Percentiles rank a stretch among this genome's conserved stretches.
Conservation (phyloP, 2,113 vertebrate species). For the Tretioscincus oriximinensis region DNA sequence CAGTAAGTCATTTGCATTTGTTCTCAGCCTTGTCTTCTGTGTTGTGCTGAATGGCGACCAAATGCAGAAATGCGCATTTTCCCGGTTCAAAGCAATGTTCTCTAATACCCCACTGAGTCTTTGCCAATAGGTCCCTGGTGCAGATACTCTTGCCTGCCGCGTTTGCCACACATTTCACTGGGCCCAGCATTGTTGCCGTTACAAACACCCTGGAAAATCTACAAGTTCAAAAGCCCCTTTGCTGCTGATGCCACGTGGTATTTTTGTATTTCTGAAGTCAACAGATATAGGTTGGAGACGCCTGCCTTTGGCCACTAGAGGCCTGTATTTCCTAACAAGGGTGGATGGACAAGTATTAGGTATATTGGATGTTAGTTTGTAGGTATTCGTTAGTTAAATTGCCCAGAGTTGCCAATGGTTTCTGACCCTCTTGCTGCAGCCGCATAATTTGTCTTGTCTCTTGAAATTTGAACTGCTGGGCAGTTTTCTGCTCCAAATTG, state of each 20-base stretch:
- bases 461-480: conserved; percentile 79
- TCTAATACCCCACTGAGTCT: not conserved
- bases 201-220: not conserved
- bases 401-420: conserved; percentile 55
- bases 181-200: not conserved
- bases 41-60: conserved; percentile 5
- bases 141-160: not conserved
- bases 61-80: not conserved
- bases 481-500: conserved; percentile 71
- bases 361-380: conserved; percentile 59
- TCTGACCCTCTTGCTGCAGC: conserved; percentile 62
- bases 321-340: conserved; percentile 17
- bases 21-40: not conserved
- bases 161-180: not conserved
- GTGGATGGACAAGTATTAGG: conserved; percentile 46
- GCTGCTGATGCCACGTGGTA: not conserved
- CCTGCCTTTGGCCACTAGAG: conserved; percentile 11
- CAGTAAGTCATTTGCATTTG: not conserved
- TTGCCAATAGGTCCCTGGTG: not conserved
- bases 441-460: conserved; percentile 61
- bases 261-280: not conserved
- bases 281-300: conserved; percentile 19
- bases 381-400: conserved; percentile 56
- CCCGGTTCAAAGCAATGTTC: not conserved
- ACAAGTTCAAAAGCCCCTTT: not conserved